Conservation (phyloP, 2,888 invertebrate genomes). For the Heliconius aoede region DNA sequence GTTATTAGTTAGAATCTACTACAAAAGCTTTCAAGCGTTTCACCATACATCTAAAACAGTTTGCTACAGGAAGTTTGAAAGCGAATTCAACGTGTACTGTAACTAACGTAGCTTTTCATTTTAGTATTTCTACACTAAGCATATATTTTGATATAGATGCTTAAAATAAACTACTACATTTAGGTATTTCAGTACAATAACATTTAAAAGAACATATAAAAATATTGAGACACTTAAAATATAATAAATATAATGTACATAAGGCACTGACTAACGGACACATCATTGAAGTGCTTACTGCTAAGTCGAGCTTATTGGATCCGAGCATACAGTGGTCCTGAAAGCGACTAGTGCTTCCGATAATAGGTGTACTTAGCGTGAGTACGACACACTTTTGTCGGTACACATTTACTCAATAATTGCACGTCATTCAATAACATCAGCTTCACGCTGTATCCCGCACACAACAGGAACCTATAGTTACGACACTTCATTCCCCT, state of each 20-base stretch:
- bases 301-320: slow-evolving; percentile 31
- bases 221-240: background rate
- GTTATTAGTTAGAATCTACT: background rate
- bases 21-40: background rate
- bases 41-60: slow-evolving; percentile 5
- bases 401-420: slow-evolving; percentile 82
- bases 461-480: too few species aligned
- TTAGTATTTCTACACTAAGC: background rate
- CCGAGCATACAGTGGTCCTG: slow-evolving; percentile 49
- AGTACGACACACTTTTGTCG: slow-evolving; percentile 67
- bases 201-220: background rate
- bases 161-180: background rate
- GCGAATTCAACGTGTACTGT: background rate
- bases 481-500: too few species aligned
- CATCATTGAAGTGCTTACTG: slow-evolving; percentile 14
- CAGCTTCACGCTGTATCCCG: slow-evolving; percentile 30
- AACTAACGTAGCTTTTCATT: slow-evolving; percentile 1
- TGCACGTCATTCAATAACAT: slow-evolving; percentile 76
- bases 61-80: background rate
- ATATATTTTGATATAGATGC: background rate
- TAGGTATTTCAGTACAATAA: background rate
- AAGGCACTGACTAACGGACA: slow-evolving; percentile 1
- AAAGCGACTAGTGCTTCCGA: slow-evolving; percentile 71
- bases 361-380: slow-evolving; percentile 72
- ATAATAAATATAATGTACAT: background rate